Percentiles rank a stretch among this genome's conserved stretches.
Evolutionary conservation across 92 coral and sea anemone species (phyloP).

Genomic region (Anthopleura xanthogrammica): DNA sequence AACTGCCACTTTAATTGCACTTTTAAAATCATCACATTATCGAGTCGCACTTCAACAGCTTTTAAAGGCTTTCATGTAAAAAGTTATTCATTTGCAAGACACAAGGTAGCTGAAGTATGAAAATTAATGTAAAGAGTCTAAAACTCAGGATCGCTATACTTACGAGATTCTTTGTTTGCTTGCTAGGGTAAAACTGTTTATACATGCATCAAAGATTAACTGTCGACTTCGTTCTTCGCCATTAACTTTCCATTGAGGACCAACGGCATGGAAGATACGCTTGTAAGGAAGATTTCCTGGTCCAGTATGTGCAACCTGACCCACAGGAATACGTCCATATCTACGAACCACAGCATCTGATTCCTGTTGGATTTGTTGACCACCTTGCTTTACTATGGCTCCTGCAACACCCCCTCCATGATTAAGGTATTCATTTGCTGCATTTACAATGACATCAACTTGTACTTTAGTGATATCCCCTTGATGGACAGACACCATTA

Average conservation of each 20-base stretch:
- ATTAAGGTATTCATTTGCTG: conserved; percentile 56
- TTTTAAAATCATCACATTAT: no score
- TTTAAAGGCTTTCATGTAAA: no score
- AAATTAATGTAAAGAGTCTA: no score
- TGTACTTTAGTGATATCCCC: conserved; percentile 56
- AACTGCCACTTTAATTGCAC: no score
- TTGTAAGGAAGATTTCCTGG: conserved; percentile 45
- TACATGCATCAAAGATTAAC: conserved; percentile 16
- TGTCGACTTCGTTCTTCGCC: background rate
- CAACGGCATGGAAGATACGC: conserved; percentile 42
- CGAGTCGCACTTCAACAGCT: no score
- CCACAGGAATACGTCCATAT: conserved; percentile 2
- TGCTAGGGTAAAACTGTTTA: conserved; percentile 35
- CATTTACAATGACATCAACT: conserved; percentile 71
- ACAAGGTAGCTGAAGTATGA: no score
- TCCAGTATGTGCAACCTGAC: conserved; percentile 18
- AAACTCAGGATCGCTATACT: background rate
- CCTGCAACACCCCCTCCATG: conserved; percentile 72
- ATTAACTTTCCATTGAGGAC: conserved; percentile 32
- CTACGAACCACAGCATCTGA: conserved; percentile 5
- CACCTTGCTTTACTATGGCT: conserved; percentile 72
- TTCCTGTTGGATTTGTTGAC: conserved; percentile 45
- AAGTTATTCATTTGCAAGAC: no score
- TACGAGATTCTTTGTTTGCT: background rate
- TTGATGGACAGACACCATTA: conserved; percentile 45